Conservation (phyloP, 2,888 invertebrate species). For the Lycocerus yunnanus region DNA sequence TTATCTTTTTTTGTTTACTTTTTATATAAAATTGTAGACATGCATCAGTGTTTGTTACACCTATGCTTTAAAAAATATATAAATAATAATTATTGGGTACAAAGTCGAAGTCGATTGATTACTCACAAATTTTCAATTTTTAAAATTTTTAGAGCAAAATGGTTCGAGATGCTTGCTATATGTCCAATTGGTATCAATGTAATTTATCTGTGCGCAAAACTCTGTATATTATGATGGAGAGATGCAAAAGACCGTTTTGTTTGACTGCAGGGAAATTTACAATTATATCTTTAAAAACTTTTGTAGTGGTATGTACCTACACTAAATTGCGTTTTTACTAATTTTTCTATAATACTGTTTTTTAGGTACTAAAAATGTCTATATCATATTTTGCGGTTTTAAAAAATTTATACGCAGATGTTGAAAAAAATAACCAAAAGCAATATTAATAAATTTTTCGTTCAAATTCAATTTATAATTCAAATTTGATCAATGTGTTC, state of each 20-base stretch:
- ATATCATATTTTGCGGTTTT: background rate
- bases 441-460: too few relatives aligned
- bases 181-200: background rate
- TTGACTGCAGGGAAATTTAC: constrained; percentile 1
- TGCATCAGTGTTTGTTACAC: too few relatives aligned
- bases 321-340: background rate
- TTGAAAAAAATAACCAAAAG: too few relatives aligned
- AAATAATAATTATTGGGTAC: too few relatives aligned
- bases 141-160: background rate
- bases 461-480: too few relatives aligned
- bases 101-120: too few relatives aligned
- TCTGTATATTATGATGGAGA: constrained; percentile 6
- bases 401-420: background rate
- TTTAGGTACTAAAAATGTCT: background rate
- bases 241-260: background rate
- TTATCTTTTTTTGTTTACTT: too few relatives aligned
- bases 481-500: too few relatives aligned
- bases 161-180: constrained; percentile 1
- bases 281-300: background rate
- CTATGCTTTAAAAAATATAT: too few relatives aligned
- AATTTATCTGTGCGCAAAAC: background rate
- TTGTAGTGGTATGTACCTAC: background rate
- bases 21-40: too few relatives aligned
- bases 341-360: background rate
- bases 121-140: too few relatives aligned